Conservation (phyloP, 2,797 vertebrate species). For the Leucoraja ocellata region DNA sequence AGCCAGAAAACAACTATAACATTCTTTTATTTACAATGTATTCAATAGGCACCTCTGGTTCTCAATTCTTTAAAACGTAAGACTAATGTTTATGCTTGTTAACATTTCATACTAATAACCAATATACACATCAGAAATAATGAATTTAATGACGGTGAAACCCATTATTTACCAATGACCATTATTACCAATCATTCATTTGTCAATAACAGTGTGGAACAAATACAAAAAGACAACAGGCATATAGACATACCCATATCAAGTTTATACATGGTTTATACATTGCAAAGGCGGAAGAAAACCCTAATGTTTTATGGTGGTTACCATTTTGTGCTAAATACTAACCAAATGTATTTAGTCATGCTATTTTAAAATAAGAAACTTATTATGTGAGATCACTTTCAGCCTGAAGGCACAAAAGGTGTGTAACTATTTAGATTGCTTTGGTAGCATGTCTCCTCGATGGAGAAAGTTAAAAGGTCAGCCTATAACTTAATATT, state of each 20-base stretch:
- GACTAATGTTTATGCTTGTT: background rate
- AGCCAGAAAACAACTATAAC: background rate
- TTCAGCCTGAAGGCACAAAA: conserved; percentile 31
- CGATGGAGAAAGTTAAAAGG: background rate
- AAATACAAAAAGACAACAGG: background rate
- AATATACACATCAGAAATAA: background rate
- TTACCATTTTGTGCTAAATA: conserved; percentile 27
- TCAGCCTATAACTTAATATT: background rate
- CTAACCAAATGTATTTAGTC: conserved; percentile 17
- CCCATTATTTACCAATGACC: background rate
- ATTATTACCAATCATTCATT: background rate
- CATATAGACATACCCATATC: background rate
- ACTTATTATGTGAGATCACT: background rate
- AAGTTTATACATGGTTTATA: background rate
- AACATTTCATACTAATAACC: background rate
- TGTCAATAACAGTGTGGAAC: background rate
- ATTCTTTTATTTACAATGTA: background rate
- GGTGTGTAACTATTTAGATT: background rate
- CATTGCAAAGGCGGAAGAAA: background rate
- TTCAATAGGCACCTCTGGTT: conserved; percentile 32
- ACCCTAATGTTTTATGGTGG: background rate
- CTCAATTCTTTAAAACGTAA: conserved; percentile 15
- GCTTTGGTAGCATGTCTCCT: background rate
- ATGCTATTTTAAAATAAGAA: background rate
- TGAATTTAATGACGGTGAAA: background rate